Evolutionary conservation across 2,797 vertebrate species (phyloP).

Genomic region (Chelonia mydas): DNA sequence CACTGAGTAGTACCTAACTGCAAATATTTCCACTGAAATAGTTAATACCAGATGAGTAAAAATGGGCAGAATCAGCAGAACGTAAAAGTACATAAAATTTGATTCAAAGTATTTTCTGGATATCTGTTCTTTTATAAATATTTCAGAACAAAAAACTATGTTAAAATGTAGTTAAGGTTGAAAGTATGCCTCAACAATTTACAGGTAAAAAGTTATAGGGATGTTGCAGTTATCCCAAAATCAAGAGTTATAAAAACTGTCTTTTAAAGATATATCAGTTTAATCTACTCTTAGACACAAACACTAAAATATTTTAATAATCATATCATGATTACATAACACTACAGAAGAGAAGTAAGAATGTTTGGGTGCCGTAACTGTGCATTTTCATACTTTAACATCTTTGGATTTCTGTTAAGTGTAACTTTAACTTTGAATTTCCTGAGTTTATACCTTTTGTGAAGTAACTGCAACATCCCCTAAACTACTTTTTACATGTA

Average conservation of each 20-base stretch:
- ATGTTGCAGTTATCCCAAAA: not conserved
- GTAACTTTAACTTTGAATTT: not conserved
- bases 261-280: not conserved
- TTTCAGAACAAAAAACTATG: constrained; percentile 1
- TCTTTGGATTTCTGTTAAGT: not conserved
- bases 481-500: not conserved
- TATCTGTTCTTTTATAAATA: not conserved
- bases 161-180: not conserved
- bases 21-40: constrained; percentile 19
- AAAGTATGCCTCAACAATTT: not conserved
- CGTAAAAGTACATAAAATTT: not conserved
- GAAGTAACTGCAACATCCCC: not conserved
- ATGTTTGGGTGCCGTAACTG: not conserved
- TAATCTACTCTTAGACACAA: not conserved
- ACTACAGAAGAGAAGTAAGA: not conserved
- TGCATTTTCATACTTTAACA: not conserved
- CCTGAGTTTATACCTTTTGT: not conserved
- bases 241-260: not conserved
- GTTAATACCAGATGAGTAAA: not conserved
- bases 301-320: not conserved
- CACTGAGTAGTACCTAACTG: constrained; percentile 10
- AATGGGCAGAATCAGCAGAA: not conserved
- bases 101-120: not conserved
- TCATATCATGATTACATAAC: not conserved
- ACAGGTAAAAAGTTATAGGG: not conserved